Percentiles rank a stretch among this genome's conserved stretches.
phyloP scores from a whole-genome alignment of 2,797 vertebrate species.

The Lepilemur ruficaudatus region DNA sequence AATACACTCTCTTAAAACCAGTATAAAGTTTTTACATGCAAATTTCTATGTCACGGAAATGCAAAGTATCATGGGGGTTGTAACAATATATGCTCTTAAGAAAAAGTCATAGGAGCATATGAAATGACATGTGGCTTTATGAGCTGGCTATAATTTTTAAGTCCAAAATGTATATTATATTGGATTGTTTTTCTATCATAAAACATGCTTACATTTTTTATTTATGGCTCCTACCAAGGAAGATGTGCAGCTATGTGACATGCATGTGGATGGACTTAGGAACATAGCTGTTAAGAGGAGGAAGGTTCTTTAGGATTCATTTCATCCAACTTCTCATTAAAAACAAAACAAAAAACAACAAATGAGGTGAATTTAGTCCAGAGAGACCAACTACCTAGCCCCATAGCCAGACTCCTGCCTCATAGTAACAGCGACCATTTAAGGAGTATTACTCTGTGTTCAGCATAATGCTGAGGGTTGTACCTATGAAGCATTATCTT shows the following conservation, averaged over 20 bases:
- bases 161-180: not conserved
- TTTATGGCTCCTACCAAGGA: not conserved
- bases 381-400: not conserved
- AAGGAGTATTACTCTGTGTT: not conserved
- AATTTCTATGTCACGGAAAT: not conserved
- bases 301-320: not conserved
- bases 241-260: not conserved
- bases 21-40: not conserved
- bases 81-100: not conserved
- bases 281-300: not conserved
- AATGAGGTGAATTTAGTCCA: not conserved
- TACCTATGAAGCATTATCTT: not conserved
- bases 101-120: not conserved
- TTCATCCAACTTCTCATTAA: not conserved
- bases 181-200: not conserved
- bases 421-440: not conserved
- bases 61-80: not conserved
- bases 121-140: constrained; percentile 29
- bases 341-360: not conserved
- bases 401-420: not conserved
- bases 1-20: constrained; percentile 5
- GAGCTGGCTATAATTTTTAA: not conserved
- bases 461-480: not conserved
- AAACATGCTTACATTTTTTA: not conserved
- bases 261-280: not conserved